A percentile compares a stretch with the other conserved stretches of the same genome.
Evolutionary conservation across 37 sponge, comb jelly and placozoan species (phyloP).

Genomic region (Amphimedon queenslandica): DNA sequence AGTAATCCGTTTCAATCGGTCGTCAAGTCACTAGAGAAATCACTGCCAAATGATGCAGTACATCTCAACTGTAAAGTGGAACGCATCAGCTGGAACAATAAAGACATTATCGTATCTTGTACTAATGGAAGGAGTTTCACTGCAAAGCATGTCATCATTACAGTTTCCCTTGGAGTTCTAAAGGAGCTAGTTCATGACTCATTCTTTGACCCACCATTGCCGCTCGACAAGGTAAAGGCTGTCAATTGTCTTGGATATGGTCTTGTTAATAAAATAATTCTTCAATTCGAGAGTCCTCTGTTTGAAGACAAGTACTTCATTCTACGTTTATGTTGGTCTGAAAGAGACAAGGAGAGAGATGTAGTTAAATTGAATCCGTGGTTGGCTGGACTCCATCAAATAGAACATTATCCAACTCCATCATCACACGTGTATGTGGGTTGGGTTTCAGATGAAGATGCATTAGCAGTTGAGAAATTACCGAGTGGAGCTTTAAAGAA

Average conservation of each 20-base stretch:
- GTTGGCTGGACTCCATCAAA: too few species aligned
- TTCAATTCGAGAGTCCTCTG: conserved; percentile 1
- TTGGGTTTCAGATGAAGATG: background rate
- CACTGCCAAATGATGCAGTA: background rate
- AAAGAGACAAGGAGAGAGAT: background rate
- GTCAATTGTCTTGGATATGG: conserved; percentile 52
- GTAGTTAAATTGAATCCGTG: too few species aligned
- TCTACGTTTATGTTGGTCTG: background rate
- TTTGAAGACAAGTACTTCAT: background rate
- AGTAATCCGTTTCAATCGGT: background rate
- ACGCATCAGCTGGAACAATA: background rate
- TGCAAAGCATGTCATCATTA: conserved; percentile 58
- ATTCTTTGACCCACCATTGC: conserved; percentile 52
- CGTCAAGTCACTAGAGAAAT: background rate
- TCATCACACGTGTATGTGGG: background rate
- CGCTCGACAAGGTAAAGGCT: conserved; percentile 40
- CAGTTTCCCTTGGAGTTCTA: conserved; percentile 54
- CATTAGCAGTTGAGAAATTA: background rate
- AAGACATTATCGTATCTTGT: background rate
- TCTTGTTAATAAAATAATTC: conserved; percentile 53
- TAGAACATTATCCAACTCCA: too few species aligned
- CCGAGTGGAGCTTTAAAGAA: background rate
- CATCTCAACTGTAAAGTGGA: background rate
- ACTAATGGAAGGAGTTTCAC: background rate
- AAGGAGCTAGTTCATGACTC: conserved; percentile 3